These are phyloP conservation scores for Lasioglossum calceatum DNA, from an alignment of 2,888 invertebrate genomes.

Conservation along the genomic window DNA sequence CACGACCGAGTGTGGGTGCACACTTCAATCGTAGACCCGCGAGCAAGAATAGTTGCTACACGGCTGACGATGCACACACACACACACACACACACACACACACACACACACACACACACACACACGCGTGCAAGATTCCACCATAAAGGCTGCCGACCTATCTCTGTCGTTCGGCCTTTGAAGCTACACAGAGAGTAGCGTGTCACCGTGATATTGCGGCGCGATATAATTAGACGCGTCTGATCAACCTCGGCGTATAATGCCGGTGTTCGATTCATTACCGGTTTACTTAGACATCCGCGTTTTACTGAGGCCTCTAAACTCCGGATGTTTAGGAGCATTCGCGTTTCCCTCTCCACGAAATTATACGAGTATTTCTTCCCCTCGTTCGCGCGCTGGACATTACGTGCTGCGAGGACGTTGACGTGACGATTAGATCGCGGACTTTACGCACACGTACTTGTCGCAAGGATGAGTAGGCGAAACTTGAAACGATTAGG, in stretches of 20 bases:
- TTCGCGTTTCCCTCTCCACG: background rate
- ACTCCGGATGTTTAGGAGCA: background rate
- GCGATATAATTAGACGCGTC: slow-evolving; percentile 52
- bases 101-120: background rate
- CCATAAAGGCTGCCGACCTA: slow-evolving; percentile 60
- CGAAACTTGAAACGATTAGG: background rate
- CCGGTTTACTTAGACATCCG: background rate
- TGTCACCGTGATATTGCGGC: slow-evolving; percentile 38
- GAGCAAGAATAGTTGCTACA: slow-evolving; percentile 34
- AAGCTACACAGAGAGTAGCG: slow-evolving; percentile 20
- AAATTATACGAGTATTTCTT: slow-evolving; percentile 4
- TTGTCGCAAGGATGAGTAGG: background rate
- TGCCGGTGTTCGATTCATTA: slow-evolving; percentile 12
- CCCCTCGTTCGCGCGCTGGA: background rate
- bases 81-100: background rate
- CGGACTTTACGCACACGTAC: background rate
- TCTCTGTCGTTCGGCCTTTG: slow-evolving; percentile 47
- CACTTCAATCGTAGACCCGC: slow-evolving; percentile 42
- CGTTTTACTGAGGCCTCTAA: background rate
- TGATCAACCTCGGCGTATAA: slow-evolving; percentile 9
- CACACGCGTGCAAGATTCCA: slow-evolving; percentile 29
- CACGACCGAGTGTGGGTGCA: slow-evolving; percentile 42
- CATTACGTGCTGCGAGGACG: background rate
- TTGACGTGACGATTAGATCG: background rate
- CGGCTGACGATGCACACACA: background rate